phyloP scores from a whole-genome alignment of 2,888 invertebrate species.

The Pherbina coryleti region DNA sequence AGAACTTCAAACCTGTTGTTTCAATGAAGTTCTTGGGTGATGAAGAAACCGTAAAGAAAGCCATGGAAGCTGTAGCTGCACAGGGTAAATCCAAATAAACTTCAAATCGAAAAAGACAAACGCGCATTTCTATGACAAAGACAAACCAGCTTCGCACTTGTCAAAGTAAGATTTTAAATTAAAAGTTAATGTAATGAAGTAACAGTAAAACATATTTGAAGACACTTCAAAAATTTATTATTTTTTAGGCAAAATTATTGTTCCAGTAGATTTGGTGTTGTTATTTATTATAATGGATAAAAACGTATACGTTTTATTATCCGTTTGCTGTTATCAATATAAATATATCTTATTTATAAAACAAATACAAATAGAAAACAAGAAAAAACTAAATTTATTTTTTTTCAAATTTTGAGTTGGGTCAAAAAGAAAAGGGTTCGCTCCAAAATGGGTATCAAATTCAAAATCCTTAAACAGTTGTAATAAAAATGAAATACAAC shows the following conservation, averaged over 20 bases:
- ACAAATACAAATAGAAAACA: background rate
- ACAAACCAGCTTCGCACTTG: background rate
- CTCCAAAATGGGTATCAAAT: too few relatives aligned
- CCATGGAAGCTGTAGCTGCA: conserved; percentile 84
- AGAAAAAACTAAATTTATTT: too few relatives aligned
- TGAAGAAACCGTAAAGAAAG: conserved; percentile 83
- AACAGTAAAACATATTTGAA: background rate
- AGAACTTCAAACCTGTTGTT: conserved; percentile 80
- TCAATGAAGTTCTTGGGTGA: conserved; percentile 86
- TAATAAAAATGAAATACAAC: too few relatives aligned
- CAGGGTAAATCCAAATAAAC: conserved; percentile 82
- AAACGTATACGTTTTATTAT: background rate
- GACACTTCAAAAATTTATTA: background rate
- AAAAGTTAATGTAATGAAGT: background rate
- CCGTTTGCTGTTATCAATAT: background rate
- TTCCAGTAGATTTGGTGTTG: background rate
- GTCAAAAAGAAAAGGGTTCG: too few relatives aligned
- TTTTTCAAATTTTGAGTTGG: too few relatives aligned
- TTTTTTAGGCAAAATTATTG: background rate
- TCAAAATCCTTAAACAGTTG: too few relatives aligned
- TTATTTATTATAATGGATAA: background rate
- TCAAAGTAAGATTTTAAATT: background rate
- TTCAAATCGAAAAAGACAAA: conserved; percentile 48
- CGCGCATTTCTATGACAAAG: background rate
- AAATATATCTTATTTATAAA: background rate